Evolutionary conservation across 2,113 vertebrate genomes (phyloP).

Genomic region (Chaetorhynchus papuensis): DNA sequence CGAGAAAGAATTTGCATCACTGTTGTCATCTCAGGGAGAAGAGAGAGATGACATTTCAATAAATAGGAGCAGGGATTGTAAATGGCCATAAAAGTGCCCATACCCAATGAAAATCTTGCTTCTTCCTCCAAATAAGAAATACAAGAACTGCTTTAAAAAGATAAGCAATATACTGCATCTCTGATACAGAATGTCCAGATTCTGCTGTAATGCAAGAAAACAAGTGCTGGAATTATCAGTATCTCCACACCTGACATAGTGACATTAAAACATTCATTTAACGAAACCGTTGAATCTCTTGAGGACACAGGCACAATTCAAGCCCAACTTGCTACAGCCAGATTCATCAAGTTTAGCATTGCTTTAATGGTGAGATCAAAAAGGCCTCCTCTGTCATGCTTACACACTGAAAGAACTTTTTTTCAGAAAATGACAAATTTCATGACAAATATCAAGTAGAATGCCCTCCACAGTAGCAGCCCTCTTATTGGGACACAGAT

Average conservation of each 20-base stretch:
- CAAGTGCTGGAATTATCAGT: background rate
- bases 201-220: background rate
- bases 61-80: background rate
- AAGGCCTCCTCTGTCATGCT: background rate
- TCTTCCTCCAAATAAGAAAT: background rate
- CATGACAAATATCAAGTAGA: background rate
- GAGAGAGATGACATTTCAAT: background rate
- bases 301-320: background rate
- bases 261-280: background rate
- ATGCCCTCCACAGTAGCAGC: background rate
- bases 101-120: background rate
- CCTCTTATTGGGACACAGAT: background rate
- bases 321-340: background rate
- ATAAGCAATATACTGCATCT: background rate
- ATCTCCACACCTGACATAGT: background rate
- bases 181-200: background rate
- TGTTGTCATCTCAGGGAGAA: background rate
- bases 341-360: background rate
- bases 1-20: background rate
- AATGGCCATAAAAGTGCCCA: background rate
- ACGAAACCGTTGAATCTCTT: background rate
- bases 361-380: background rate
- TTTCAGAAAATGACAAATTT: background rate
- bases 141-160: background rate
- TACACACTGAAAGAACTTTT: background rate